Evolutionary conservation across 2,797 vertebrate species (phyloP).

Genomic region (Hipposideros larvatus): DNA sequence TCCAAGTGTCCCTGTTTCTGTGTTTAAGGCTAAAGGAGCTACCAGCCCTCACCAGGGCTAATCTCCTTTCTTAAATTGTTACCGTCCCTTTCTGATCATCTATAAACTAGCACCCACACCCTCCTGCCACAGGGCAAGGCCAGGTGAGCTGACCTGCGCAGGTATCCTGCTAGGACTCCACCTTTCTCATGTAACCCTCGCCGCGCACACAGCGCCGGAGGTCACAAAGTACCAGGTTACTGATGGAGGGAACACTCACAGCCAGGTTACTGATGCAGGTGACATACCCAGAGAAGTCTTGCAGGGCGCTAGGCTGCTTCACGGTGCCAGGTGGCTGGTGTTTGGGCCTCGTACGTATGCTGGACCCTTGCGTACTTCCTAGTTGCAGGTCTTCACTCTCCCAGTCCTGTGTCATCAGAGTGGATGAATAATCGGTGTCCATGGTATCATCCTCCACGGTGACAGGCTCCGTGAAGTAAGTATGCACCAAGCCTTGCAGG

Average conservation of each 20-base stretch:
- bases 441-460: too few relatives aligned
- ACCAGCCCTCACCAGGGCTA: background rate
- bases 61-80: background rate
- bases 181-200: background rate
- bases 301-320: background rate
- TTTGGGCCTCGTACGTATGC: too few relatives aligned
- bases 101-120: background rate
- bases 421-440: too few relatives aligned
- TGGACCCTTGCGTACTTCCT: too few relatives aligned
- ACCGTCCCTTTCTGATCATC: background rate
- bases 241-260: background rate
- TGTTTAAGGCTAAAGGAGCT: background rate
- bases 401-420: too few relatives aligned
- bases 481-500: too few relatives aligned
- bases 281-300: too few relatives aligned
- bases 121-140: background rate
- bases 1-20: background rate
- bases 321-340: too few relatives aligned
- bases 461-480: too few relatives aligned
- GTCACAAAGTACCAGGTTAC: background rate
- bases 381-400: too few relatives aligned
- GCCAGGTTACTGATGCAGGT: background rate
- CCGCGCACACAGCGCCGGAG: background rate
- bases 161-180: background rate
- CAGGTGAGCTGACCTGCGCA: rapidly evolving